Evolutionary conservation across 2,888 invertebrate genomes (phyloP), one percentile per base, ranked within the genome.

Genomic region (Ophraella communa): DNA sequence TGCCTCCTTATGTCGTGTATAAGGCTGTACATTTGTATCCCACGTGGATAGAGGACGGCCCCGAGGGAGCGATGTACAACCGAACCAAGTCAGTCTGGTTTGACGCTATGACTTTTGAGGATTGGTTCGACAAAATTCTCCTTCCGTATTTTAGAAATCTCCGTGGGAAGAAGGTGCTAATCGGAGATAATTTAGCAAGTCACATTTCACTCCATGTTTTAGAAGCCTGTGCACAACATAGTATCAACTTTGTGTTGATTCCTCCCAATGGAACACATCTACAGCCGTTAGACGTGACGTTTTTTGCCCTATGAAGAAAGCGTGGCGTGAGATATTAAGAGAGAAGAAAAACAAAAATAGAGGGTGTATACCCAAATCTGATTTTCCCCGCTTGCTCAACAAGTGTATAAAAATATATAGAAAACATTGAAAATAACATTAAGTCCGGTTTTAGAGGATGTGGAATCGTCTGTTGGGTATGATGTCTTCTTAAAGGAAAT

Each of bases 201-300:
- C 52, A 59, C 20, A 17, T 24, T 33, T 59, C 59, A 49, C 51
- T 59, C 4, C 51, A 59, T 45, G 35, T 57, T 30, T 24, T 65
- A 44, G 47, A 62, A 57, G 33, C 35, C 42, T 67, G 64, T 33
- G 47, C 61, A 42, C 21, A 52, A 52, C 24, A 67, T 54, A 54
- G 65, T 49, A 67, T 62, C 24, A 44, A 64, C n/a, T 62, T 67
- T 61, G 64, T 67, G 21, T 58, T 64, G 53, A 61, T 64, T 33
- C 64, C 64, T 35, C 58, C 55, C n/a, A n/a, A n/a, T n/a, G n/a
- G n/a, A n/a, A n/a, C n/a, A n/a, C n/a, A n/a, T 10, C 52, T 64
- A 24, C 60, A 67, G 35, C 64, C 64, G 4, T n/a, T 64, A 35
- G 67, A 67, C 33, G 67, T 67, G 2, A 39, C 67, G 1, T 67